Conservation (phyloP, 2,113 vertebrate genomes). For the Mus musculus region DNA sequence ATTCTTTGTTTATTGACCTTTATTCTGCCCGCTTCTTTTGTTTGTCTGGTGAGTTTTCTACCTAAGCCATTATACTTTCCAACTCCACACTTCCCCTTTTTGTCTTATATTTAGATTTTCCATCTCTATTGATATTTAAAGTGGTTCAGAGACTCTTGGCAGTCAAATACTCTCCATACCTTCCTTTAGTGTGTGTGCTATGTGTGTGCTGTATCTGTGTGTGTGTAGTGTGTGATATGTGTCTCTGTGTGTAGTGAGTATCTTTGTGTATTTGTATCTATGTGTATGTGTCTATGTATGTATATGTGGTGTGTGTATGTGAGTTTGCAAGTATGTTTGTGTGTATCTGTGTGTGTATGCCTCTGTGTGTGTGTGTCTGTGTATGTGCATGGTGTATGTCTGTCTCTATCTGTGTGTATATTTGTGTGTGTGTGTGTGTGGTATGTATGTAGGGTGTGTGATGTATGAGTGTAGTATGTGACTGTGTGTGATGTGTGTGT, state of each 20-base stretch:
- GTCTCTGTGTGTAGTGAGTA: too few relatives aligned
- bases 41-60: neutral
- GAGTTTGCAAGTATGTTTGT: too few relatives aligned
- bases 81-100: neutral
- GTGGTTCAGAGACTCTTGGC: neutral
- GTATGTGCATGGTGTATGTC: too few relatives aligned
- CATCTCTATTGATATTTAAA: neutral
- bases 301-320: too few relatives aligned
- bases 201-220: neutral
- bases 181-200: neutral
- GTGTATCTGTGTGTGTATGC: too few relatives aligned
- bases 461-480: neutral
- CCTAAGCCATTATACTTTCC: neutral
- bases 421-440: neutral
- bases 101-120: neutral
- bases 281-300: too few relatives aligned
- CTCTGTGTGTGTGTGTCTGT: too few relatives aligned
- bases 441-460: neutral
- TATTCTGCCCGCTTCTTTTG: neutral
- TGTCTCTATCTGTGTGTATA: neutral
- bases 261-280: too few relatives aligned
- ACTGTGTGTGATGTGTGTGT: neutral
- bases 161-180: neutral
- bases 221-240: neutral
- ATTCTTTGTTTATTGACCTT: neutral